phyloP scores from a whole-genome alignment of 2,113 vertebrate genomes.

The Colistium nudipinnis region DNA sequence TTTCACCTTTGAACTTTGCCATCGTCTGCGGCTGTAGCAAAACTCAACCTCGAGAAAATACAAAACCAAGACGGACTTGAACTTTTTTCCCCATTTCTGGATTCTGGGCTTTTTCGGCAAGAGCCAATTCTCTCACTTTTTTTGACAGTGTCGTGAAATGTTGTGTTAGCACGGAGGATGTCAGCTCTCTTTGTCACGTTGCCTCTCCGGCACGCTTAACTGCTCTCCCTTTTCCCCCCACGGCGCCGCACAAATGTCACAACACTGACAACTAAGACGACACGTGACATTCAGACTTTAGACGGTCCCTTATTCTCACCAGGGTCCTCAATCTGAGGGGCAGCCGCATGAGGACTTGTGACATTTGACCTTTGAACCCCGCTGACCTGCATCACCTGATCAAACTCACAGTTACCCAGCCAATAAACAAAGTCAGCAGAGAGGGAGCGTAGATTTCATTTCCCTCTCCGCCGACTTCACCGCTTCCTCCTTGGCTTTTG shows the following conservation, averaged over 20 bases:
- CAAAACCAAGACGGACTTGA: constrained; percentile 10
- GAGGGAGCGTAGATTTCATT: constrained; percentile 29
- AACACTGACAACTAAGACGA: constrained; percentile 47
- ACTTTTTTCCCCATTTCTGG: constrained; percentile 14
- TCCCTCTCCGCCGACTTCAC: constrained; percentile 44
- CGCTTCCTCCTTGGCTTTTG: constrained; percentile 47
- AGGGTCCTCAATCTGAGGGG: background rate
- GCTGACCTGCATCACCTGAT: constrained; percentile 37
- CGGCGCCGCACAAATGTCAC: constrained; percentile 42
- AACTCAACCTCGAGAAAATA: constrained; percentile 7
- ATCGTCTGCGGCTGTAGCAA: background rate
- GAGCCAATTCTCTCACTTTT: constrained; percentile 8
- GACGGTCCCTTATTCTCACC: constrained; percentile 3
- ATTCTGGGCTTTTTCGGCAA: constrained; percentile 5
- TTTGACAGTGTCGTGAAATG: constrained; percentile 43
- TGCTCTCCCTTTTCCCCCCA: constrained; percentile 12
- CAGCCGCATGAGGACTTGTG: constrained; percentile 31
- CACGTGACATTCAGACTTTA: constrained; percentile 42
- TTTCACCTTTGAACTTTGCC: constrained; percentile 27
- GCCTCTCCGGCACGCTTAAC: constrained; percentile 22
- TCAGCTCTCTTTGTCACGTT: constrained; percentile 48
- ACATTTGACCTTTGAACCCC: constrained; percentile 38
- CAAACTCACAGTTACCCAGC: constrained; percentile 14
- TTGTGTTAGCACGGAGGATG: constrained; percentile 34
- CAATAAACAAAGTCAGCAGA: constrained; percentile 55